Evolutionary conservation across 2,113 vertebrate genomes (phyloP), one percentile per base, ranked within the genome.

Genomic region (Sminthopsis crassicaudata): DNA sequence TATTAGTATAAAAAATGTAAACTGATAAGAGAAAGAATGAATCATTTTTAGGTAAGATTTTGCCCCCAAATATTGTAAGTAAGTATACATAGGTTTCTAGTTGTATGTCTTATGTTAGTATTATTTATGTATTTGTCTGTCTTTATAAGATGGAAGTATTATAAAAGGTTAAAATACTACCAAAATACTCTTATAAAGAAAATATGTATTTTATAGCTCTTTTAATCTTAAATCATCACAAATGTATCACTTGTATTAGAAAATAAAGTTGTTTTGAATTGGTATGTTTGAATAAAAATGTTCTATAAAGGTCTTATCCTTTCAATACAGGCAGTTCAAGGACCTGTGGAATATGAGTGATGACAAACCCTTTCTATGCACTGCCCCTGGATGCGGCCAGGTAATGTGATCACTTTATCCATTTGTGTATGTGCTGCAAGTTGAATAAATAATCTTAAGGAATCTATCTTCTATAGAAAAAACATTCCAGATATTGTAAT

Each of bases 331-430:
- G 99, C 98, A 98, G 97, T 97, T 98, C 99, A 99, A 99, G 98
- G 99, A 99, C 99, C 98, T 98, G 98, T 99, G 99, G 99, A 99
- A 99, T 99, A 99, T 99, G 99, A 99, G 99, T 99, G 99, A 99
- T 99, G 99, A 99, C 97, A 99, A 99, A 99, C 99, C 99, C 94
- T 99, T 99, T 98, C 99, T 99, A 99, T 99, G 99, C 95, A 99
- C 99, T 99, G 99, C 99, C 99, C 99, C 99, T 98, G 99, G 99
- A 96, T 99, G 99, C 99, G 99, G 99, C 99, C 99, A 99, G 99
- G 99, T 99, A 99, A 98, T 97, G 90, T 5, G 91, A 60, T 97
- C 96, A 92, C 55, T 92, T 96, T 76, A 94, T 91, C 93, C 92
- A 88, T 96, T 96, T 96, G 67, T 96, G 2, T 97, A 10, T 92